Conservation (phyloP, 2,797 vertebrate species). For the Coilia nasus region DNA sequence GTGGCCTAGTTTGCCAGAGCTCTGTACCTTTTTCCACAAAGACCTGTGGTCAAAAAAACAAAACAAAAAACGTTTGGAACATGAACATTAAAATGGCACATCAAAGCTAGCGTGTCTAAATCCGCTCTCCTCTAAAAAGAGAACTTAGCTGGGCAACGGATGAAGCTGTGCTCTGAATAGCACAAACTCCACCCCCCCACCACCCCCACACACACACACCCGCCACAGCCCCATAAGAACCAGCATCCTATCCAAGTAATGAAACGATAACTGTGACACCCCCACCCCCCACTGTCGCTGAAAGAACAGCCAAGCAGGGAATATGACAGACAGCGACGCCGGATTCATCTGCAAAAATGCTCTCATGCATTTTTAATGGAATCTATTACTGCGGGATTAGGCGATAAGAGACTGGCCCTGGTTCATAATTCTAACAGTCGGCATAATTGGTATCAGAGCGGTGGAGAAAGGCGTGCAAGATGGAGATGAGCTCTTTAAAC, state of each 20-base stretch:
- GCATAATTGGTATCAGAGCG: conserved; percentile 80
- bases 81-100: conserved; percentile 23
- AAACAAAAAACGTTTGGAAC: neutral
- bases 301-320: conserved; percentile 21
- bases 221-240: conserved; percentile 44
- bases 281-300: conserved; percentile 28
- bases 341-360: conserved; percentile 57
- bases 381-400: conserved; percentile 86
- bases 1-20: neutral
- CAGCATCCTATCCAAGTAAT: conserved; percentile 50
- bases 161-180: neutral
- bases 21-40: neutral
- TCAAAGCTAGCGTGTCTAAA: conserved; percentile 20
- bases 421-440: conserved; percentile 81
- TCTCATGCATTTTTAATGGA: conserved; percentile 83
- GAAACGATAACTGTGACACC: conserved; percentile 49
- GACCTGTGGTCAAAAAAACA: neutral
- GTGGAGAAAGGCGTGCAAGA: conserved; percentile 49
- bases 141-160: neutral
- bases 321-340: conserved; percentile 52
- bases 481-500: conserved; percentile 18
- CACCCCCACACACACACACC: neutral
- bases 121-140: conserved; percentile 1
- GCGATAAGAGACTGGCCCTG: conserved; percentile 76
- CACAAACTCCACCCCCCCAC: neutral